These are phyloP conservation scores for Papilio dardanus DNA, from an alignment of 1,140 invertebrate species.

Conservation along the genomic window DNA sequence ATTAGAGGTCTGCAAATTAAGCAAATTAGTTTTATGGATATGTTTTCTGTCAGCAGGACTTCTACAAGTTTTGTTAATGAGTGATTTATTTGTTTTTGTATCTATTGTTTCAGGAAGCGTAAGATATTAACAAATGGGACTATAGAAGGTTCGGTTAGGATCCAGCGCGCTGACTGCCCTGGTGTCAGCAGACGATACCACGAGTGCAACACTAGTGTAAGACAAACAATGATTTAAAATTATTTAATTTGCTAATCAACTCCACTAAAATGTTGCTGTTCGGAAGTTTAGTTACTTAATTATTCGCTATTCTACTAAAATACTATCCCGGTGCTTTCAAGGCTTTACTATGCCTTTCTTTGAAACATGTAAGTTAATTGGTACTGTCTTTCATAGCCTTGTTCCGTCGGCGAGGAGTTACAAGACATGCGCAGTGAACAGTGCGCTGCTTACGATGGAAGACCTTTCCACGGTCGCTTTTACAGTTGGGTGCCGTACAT, in stretches of 20 bases:
- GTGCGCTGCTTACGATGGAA: conserved; percentile 91
- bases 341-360: too few species aligned
- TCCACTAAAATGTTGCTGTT: too few species aligned
- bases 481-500: conserved; percentile 94
- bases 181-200: conserved; percentile 69
- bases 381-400: conserved; percentile 52
- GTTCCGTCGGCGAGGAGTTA: conserved; percentile 43
- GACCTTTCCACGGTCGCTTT: conserved; percentile 89
- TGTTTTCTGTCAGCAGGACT: not conserved
- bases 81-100: not conserved
- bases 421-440: conserved; percentile 83
- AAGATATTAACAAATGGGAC: conserved; percentile 46
- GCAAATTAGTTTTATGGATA: too few species aligned
- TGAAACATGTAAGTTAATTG: too few species aligned
- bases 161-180: conserved; percentile 58
- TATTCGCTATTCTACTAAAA: too few species aligned
- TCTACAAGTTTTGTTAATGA: not conserved
- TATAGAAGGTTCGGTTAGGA: conserved; percentile 50
- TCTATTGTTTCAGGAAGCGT: conserved; percentile 56
- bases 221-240: conserved; percentile 5
- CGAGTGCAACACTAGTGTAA: conserved; percentile 69
- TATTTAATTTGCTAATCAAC: too few species aligned
- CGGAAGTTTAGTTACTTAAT: too few species aligned
- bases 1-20: too few species aligned
- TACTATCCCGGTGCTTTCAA: too few species aligned